Base-by-base conservation (phyloP, 2,888 invertebrate genomes). In the Protodeltote pygarga region DNA sequence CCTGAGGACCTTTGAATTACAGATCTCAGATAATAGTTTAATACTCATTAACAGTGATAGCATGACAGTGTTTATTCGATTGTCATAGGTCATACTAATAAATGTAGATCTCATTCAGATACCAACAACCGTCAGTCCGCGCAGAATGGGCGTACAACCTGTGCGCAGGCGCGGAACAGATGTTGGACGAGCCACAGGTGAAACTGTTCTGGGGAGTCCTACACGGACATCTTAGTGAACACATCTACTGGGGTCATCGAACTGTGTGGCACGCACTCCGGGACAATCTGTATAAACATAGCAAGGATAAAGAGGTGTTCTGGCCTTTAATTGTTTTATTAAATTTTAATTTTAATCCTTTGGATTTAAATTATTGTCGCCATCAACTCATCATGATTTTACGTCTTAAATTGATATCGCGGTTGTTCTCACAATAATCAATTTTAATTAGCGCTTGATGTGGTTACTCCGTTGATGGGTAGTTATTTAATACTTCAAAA, bases 121-220 rank as follows among this genome's bases (percentile, higher is more conserved):
- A 92, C 68, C 89, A 89, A 31, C 92, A 92, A 57, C 72, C 86
- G 0, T 80, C 82, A 2, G 84, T 92, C 14, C 88, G 93, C n/a
- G 91, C 90, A 0, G 92, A 92, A 53, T 92, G 92, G 92, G 89
- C 92, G 4, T 93, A 93, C 79, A 92, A 92, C 68, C 68, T 92
- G 57, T 92, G 91, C 72, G 89, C 89, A 0, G 87, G 90, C 29
- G 90, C 85, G 0, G 91, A 91, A 51, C 90, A 89, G 67, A 84
- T 85, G 87, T 74, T 90, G 38, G 92, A 92, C 64, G 92, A 92
- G 71, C 86, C 88, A 4, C 86, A 85, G 23, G 88, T 92, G 40
- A 83, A 83, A 63, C 58, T 92, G 65, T 92, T 92, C 77, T 91
- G 92, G 89, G 90, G 89, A 1, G 87, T 77, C 41, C 73, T 92